Base-by-base conservation (phyloP, 2,113 vertebrate genomes). In the Hippocampus guttulatus region DNA sequence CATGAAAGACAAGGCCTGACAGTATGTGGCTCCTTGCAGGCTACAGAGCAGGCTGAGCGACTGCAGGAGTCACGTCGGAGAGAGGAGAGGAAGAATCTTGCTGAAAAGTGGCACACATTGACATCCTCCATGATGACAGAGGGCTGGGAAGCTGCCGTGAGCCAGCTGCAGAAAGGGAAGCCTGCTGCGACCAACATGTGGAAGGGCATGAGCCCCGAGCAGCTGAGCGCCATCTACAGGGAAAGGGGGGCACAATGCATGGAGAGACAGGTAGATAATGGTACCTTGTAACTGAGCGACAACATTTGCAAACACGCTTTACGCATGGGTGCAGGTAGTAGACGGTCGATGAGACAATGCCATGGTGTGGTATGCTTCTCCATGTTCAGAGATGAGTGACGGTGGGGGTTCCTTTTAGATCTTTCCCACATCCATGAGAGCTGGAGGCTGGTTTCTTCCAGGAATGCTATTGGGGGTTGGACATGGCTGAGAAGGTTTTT, bases 41-140 rank as follows among this genome's bases (percentile, higher is more conserved):
- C 91, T 66, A 74, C 72, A 10, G 88, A 92, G 75, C 80, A 25
- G 20, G 80, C 64, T 18, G 83, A 89, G 63, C 79, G 40, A 30
- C 74, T 79, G 67, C 76, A 80, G 51, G 76, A 85, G 71, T 81
- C 88, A 57, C 78, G 12, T 1, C 74, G 71, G 73, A 75, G 58
- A 58, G 88, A 88, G 62, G 86, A 88, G 18, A 84, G 67, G 18
- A 70, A 86, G 78, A 82, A 85, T 51, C 47, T 86, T 41, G 79
- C 80, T 1, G 93, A 94, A 75, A 57, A 92, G 8, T 64, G 49
- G 79, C 84, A 90, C 78, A 88, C 82, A n/a, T 30, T 89, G 87
- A 89, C 88, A 40, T 93, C 91, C 14, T 88, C 93, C 85, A 84
- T 93, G 71, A 84, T 94, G 87, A 93, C 90, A 5, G 93, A 93